A percentile compares a stretch with the other conserved stretches of the same genome.
Evolutionary conservation across 2,797 vertebrate genomes (phyloP).

Genomic region (Typhlichthys eigenmanni): DNA sequence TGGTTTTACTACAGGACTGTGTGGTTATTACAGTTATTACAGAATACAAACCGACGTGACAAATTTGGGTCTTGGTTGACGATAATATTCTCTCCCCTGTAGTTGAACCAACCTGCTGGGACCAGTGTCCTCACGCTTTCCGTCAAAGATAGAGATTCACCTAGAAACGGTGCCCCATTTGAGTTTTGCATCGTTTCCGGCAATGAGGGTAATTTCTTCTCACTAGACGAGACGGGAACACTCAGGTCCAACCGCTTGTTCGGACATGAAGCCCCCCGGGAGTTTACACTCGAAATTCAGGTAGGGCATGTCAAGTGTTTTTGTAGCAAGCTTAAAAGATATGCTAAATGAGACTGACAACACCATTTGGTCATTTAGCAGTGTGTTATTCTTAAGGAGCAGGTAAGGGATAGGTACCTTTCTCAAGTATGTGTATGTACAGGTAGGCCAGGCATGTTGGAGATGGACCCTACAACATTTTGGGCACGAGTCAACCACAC

Average conservation of each 20-base stretch:
- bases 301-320: conserved; percentile 58
- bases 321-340: not conserved
- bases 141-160: conserved; percentile 89
- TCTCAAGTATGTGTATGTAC: too few species aligned
- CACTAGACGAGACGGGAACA: conserved; percentile 84
- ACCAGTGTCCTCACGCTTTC: conserved; percentile 84
- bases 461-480: too few species aligned
- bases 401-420: too few species aligned
- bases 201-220: conserved; percentile 83
- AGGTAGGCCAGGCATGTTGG: too few species aligned
- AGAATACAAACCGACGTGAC: too few species aligned
- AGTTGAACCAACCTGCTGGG: conserved; percentile 91
- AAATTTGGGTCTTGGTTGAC: not conserved
- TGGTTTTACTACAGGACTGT: too few species aligned
- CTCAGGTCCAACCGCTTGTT: conserved; percentile 73
- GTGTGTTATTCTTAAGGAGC: conserved; percentile 3
- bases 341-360: not conserved
- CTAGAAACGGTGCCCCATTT: conserved; percentile 91
- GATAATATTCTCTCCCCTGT: conserved; percentile 12
- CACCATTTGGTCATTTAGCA: not conserved
- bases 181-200: conserved; percentile 86
- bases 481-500: too few species aligned
- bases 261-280: conserved; percentile 81
- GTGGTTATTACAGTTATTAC: too few species aligned
- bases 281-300: conserved; percentile 88